phyloP scores from a whole-genome alignment of 2,888 invertebrate genomes.

The Protophormia terraenovae region DNA sequence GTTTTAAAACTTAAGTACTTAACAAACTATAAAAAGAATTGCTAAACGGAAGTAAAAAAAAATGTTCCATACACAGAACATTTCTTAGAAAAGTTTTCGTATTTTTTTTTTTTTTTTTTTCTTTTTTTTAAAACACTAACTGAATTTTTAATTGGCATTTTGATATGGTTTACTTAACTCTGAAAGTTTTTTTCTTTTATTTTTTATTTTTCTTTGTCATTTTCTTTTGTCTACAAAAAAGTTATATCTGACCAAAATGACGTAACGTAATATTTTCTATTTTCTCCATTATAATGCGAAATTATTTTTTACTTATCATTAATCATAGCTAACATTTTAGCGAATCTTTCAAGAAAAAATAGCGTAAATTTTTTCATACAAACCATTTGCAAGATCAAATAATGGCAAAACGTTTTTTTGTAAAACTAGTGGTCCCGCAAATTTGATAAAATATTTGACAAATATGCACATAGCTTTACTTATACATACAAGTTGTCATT shows the following conservation, averaged over 20 bases:
- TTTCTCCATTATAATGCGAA: too few relatives aligned
- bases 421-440: too few relatives aligned
- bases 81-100: background rate
- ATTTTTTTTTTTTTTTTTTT: background rate
- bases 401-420: too few relatives aligned
- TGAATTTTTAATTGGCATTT: conserved; percentile 59
- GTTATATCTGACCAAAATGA: too few relatives aligned
- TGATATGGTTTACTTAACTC: conserved; percentile 55
- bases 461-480: too few relatives aligned
- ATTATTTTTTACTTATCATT: too few relatives aligned
- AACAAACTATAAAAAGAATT: background rate
- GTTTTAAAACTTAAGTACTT: background rate
- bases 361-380: too few relatives aligned
- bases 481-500: background rate
- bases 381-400: too few relatives aligned
- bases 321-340: too few relatives aligned
- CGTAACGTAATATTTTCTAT: too few relatives aligned
- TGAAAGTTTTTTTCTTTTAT: background rate
- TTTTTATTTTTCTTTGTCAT: background rate
- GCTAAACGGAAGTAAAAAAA: background rate
- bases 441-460: too few relatives aligned
- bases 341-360: too few relatives aligned
- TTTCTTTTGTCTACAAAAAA: background rate
- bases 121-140: conserved; percentile 22
- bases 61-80: background rate